phyloP scores from a whole-genome alignment of 2,888 invertebrate species.

The Protonemura montana region DNA sequence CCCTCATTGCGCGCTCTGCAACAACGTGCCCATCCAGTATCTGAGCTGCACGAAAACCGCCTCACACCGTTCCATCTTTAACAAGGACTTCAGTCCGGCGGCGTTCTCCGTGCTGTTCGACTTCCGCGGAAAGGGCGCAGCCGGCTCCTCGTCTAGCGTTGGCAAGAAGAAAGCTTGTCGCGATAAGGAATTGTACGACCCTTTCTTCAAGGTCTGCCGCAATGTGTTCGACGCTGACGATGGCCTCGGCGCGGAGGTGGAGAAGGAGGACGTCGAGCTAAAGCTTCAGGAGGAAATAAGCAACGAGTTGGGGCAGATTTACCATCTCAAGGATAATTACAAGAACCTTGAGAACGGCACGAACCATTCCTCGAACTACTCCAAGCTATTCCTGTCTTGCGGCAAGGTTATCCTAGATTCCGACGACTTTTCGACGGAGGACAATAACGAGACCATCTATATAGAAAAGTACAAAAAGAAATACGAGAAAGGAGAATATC shows the following conservation, averaged over 20 bases:
- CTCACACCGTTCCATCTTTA: constrained; percentile 52
- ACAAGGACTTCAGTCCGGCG: constrained; percentile 56
- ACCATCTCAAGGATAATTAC: constrained; percentile 44
- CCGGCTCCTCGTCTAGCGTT: constrained; percentile 51
- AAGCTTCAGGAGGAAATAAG: constrained; percentile 7
- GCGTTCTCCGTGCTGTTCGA: constrained; percentile 61
- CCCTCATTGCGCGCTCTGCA: constrained; percentile 61
- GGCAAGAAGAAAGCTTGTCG: constrained; percentile 51
- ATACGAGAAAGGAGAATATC: constrained; percentile 55
- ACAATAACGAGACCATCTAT: constrained; percentile 55
- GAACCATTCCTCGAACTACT: constrained; percentile 25
- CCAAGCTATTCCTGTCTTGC: constrained; percentile 54
- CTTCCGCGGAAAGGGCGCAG: constrained; percentile 44
- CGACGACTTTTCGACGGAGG: constrained; percentile 55
- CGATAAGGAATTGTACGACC: constrained; percentile 58
- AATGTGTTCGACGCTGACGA: constrained; percentile 54
- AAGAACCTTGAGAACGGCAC: constrained; percentile 32
- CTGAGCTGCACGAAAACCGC: constrained; percentile 52
- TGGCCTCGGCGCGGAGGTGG: constrained; percentile 48
- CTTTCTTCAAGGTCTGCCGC: constrained; percentile 59
- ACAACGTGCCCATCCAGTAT: constrained; percentile 56
- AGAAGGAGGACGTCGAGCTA: constrained; percentile 42
- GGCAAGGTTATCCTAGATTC: constrained; percentile 57
- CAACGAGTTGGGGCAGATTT: background rate
- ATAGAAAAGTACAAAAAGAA: constrained; percentile 56